Percentiles rank a stretch among this genome's conserved stretches.
Evolutionary conservation across 2,113 vertebrate genomes (phyloP).

Genomic region (Mirounga angustirostris): DNA sequence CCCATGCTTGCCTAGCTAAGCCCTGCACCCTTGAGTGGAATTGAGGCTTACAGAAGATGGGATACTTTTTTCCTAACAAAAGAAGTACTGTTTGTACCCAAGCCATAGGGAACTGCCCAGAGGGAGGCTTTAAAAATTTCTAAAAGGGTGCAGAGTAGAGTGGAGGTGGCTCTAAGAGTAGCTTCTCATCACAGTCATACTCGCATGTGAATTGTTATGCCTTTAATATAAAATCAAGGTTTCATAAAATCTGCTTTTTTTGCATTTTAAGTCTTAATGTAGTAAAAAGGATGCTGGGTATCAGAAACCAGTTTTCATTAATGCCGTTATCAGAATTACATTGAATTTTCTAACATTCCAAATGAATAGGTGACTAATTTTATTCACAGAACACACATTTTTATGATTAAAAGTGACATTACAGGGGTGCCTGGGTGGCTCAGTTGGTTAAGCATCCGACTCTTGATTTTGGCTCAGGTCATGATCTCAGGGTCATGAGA

Average conservation of each 20-base stretch:
- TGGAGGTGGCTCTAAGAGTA: not conserved
- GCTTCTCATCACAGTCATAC: not conserved
- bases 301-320: not conserved
- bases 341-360: not conserved
- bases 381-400: conserved; percentile 11
- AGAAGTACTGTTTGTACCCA: not conserved
- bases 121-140: not conserved
- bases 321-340: not conserved
- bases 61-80: not conserved
- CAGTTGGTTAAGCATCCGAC: not conserved
- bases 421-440: not conserved
- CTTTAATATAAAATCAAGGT: not conserved
- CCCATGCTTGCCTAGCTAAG: not conserved
- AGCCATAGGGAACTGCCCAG: not conserved
- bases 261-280: conserved; percentile 1
- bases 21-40: not conserved
- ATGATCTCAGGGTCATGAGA: not conserved
- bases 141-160: not conserved
- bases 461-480: not conserved
- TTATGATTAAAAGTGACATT: not conserved
- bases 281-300: not conserved
- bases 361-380: not conserved
- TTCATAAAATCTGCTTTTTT: not conserved
- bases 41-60: not conserved
- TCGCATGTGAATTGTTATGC: not conserved